Percentiles rank a stretch among this genome's conserved stretches.
Conservation (phyloP, 1,140 invertebrate species). For the Bombus picipes region DNA sequence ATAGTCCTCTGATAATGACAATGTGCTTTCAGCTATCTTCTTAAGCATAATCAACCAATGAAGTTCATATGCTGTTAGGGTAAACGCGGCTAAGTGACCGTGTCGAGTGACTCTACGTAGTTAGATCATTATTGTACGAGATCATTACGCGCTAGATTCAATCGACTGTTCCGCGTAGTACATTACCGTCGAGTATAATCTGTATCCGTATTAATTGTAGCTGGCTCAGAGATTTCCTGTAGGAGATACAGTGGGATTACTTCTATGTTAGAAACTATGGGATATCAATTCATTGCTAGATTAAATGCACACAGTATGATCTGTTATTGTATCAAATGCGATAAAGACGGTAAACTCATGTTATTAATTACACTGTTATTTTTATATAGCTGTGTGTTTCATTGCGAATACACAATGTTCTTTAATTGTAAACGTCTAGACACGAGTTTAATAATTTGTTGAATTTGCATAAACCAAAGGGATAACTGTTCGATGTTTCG, state of each 20-base stretch:
- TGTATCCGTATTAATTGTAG: conserved; percentile 27
- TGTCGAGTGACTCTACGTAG: conserved; percentile 12
- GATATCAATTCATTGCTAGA: background rate
- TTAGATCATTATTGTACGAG: conserved; percentile 31
- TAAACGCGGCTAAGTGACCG: conserved; percentile 18
- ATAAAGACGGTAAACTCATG: background rate
- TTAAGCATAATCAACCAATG: background rate
- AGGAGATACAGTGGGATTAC: conserved; percentile 20
- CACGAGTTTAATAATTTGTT: background rate
- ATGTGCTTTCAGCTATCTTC: background rate
- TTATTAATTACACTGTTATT: background rate
- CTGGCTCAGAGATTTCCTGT: conserved; percentile 9
- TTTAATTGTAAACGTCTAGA: background rate
- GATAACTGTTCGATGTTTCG: background rate
- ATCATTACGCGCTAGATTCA: conserved; percentile 16
- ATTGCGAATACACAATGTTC: background rate
- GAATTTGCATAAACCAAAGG: background rate
- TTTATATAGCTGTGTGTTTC: background rate
- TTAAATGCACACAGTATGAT: background rate
- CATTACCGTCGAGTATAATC: conserved; percentile 27
- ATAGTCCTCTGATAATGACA: too few species aligned
- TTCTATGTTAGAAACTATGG: background rate
- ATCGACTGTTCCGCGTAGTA: conserved; percentile 23
- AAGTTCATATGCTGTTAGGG: background rate
- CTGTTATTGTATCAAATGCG: background rate